These are phyloP conservation scores for Ascidia mentula DNA, from an alignment of 23 tunicate species.

Conservation along the genomic window DNA sequence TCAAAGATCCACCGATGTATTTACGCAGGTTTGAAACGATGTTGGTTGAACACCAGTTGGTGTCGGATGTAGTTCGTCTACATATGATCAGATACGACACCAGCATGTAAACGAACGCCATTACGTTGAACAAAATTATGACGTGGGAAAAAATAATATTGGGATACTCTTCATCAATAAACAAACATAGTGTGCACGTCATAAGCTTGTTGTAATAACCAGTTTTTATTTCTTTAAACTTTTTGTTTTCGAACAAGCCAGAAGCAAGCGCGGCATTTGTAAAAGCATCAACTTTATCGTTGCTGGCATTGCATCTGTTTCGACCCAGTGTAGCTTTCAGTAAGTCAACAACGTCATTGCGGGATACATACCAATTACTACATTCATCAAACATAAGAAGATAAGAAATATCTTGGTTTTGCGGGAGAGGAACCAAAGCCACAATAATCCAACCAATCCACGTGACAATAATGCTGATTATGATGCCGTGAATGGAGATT, in stretches of 20 bases:
- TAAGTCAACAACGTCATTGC: not conserved
- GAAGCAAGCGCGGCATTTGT: not conserved
- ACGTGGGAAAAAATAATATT: not conserved
- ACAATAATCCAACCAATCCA: not conserved
- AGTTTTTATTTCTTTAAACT: not conserved
- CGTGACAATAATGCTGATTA: not conserved
- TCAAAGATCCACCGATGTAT: not conserved
- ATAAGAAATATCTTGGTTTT: not conserved
- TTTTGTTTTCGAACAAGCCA: not conserved
- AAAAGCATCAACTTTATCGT: not conserved
- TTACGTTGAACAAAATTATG: not conserved
- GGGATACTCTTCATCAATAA: not conserved
- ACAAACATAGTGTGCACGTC: constrained; percentile 4
- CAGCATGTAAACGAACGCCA: constrained; percentile 15
- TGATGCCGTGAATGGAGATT: not conserved
- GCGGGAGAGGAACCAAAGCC: not conserved
- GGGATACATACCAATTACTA: not conserved
- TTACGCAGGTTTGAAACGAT: not conserved
- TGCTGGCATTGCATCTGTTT: not conserved
- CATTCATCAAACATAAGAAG: too few relatives aligned
- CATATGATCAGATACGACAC: constrained; percentile 19
- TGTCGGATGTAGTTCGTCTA: not conserved
- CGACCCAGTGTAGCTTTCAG: not conserved
- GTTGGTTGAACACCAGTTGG: not conserved
- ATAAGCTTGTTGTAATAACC: constrained; percentile 26